Conservation (phyloP, 2,888 invertebrate species). For the Argyresthia albistria region DNA sequence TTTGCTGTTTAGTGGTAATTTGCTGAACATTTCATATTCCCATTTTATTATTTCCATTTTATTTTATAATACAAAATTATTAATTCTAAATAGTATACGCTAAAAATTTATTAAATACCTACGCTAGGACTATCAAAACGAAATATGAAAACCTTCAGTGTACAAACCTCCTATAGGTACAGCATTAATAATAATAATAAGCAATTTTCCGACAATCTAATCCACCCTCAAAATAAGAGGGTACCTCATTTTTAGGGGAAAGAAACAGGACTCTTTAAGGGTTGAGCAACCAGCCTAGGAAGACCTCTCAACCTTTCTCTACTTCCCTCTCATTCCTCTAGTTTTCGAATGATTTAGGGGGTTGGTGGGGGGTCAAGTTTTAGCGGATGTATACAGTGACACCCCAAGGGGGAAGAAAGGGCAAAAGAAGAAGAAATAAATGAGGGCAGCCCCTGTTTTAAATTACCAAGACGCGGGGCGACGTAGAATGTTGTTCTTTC, state of each 20-base stretch:
- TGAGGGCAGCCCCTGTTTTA: constrained; percentile 46
- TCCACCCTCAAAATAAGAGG: constrained; percentile 39
- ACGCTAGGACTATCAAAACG: too few species aligned
- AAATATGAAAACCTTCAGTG: too few species aligned
- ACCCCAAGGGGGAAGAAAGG: constrained; percentile 21
- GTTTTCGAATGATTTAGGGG: constrained; percentile 9
- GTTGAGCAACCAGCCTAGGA: constrained; percentile 24
- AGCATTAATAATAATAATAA: constrained; percentile 25
- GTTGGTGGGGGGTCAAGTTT: constrained; percentile 20
- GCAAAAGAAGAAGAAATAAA: constrained; percentile 56
- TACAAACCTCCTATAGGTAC: background rate
- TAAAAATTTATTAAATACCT: too few species aligned
- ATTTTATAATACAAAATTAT: too few species aligned
- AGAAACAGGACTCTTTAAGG: constrained; percentile 19
- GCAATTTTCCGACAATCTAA: constrained; percentile 21
- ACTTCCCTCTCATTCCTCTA: constrained; percentile 1
- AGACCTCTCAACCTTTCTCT: constrained; percentile 17
- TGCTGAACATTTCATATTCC: too few species aligned
- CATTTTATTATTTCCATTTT: too few species aligned
- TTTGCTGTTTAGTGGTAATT: too few species aligned
- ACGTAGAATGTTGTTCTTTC: constrained; percentile 30
- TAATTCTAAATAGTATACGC: too few species aligned
- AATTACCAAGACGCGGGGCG: constrained; percentile 46
- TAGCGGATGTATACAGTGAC: constrained; percentile 16
- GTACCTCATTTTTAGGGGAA: constrained; percentile 42